Conservation (phyloP, 2,888 invertebrate species). For the Eilema griseolum region DNA sequence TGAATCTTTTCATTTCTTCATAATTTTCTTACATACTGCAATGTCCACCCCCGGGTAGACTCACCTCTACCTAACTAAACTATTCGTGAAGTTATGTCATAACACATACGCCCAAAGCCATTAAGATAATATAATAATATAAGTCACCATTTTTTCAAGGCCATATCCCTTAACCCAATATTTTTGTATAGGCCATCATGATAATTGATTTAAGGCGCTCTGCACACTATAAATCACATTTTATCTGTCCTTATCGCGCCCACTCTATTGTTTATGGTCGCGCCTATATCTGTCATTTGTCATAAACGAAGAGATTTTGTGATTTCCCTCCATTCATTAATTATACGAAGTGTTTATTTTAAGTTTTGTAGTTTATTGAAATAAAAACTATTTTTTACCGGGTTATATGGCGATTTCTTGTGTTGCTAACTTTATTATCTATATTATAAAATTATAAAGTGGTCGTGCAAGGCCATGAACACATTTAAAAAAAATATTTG, state of each 20-base stretch:
- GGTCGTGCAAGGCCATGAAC: too few relatives aligned
- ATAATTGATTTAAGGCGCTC: constrained; percentile 77
- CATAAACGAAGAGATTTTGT: constrained; percentile 53
- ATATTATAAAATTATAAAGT: too few relatives aligned
- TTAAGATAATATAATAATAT: constrained; percentile 21
- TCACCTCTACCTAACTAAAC: neutral
- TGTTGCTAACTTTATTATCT: too few relatives aligned
- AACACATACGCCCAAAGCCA: constrained; percentile 4
- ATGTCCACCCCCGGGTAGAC: too few relatives aligned
- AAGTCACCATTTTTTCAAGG: constrained; percentile 30
- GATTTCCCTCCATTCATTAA: constrained; percentile 32
- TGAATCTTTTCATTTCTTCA: too few relatives aligned
- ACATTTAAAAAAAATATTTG: too few relatives aligned
- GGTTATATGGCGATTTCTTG: neutral
- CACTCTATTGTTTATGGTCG: constrained; percentile 76
- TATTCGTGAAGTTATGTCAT: neutral
- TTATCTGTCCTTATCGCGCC: constrained; percentile 74
- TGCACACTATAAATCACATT: constrained; percentile 73
- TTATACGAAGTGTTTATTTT: neutral
- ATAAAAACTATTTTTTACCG: neutral
- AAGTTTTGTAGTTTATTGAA: neutral
- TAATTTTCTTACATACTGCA: too few relatives aligned
- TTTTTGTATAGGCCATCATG: constrained; percentile 48
- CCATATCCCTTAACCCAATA: constrained; percentile 38
- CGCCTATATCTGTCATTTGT: constrained; percentile 71